Evolutionary conservation across 2,888 invertebrate genomes (phyloP), one percentile per base, ranked within the genome.

Genomic region (Iphiclides podalirius): DNA sequence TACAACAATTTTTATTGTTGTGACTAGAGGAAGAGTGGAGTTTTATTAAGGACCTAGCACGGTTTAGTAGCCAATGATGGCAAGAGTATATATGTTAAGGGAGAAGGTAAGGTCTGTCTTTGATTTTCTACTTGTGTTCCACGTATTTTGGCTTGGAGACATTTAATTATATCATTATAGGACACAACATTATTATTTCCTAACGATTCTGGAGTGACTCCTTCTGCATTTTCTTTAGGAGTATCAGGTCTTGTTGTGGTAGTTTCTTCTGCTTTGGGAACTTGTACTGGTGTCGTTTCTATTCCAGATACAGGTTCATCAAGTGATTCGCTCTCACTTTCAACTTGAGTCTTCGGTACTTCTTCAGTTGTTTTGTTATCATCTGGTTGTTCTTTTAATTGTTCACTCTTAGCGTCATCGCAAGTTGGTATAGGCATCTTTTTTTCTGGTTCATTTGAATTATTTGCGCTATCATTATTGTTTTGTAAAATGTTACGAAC

Each of bases 71-170:
- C 70, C 66, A 60, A 71, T 68, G 61, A 59, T 8, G 75, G 72
- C 8, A 86, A 60, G 9, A 88, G 55, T 38, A 88, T 72, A 54
- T 86, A 87, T 0, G 84, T 78, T 7, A 86, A 60, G 0, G 86
- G 79, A 7, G 86, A 82, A 31, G 60, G 38, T 11, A 60, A 55
- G 14, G 59, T 57, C 43, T 55, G 61, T 7, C 59, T 53, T 4
- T 48, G 52, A 12, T 61, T 62, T 1, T 54, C 54, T 13, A 54
- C 59, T 13, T 62, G 54, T 12, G 57, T 56, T 52, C 59, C 63
- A 11, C 46, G 63, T 23, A 79, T 60, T 8, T 79, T 73, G 31
- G 75, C 58, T 62, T 81, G 74, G 15, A 84, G 61, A 58, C 86
- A 87, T 48, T 68, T 74, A n/a, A 85, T 60, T 9, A 86, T 63